Evolutionary conservation across 2,888 invertebrate genomes (phyloP), one percentile per base, ranked within the genome.

Genomic region (Metellina segmentata): DNA sequence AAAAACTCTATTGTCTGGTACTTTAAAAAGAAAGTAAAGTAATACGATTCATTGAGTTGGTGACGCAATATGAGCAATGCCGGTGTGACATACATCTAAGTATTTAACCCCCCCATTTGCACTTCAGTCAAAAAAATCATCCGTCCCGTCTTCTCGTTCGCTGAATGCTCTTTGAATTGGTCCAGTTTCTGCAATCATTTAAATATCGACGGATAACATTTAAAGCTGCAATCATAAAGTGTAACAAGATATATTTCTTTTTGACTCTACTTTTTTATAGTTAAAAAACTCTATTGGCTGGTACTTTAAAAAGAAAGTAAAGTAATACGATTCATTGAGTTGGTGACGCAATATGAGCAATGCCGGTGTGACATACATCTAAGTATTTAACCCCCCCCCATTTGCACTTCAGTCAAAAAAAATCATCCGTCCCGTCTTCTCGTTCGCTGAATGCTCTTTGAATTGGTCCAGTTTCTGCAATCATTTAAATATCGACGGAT

Each of bases 401-500:
- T 61, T 61, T 61, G 61, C 61, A 61, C 6, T 61, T 61, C 9
- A 16, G 61, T 16, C 16, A 11, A 61, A 61, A 61, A n/a, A 61
- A 61, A 11, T 61, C 6, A 61, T 61, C 16, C 9, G 13, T 5
- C 34, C 4, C 34, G 4, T 34, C 61, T 61, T 1, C 61, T 16
- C 61, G 1, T 61, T 61, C 61, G 8, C n/a, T 79, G 52, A 77
- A 51, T 19, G 19, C 52, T 6, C 19, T 81, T 20, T 7, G 16
- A 6, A 49, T 61, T n/a, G 34, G 11, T n/a, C 48, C 19, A 81
- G 49, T 69, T 70, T 34, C 34, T 34, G 52, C 0, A 51, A 79
- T 53, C 82, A 83, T 85, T 75, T 71, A 69, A 61, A 69, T 34
- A 87, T 71, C 72, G 77, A 72, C n/a, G 34, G 8, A 51, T 4